These are phyloP conservation scores for Trematomus bernacchii DNA, from an alignment of 2,797 vertebrate genomes.

Conservation along the genomic window DNA sequence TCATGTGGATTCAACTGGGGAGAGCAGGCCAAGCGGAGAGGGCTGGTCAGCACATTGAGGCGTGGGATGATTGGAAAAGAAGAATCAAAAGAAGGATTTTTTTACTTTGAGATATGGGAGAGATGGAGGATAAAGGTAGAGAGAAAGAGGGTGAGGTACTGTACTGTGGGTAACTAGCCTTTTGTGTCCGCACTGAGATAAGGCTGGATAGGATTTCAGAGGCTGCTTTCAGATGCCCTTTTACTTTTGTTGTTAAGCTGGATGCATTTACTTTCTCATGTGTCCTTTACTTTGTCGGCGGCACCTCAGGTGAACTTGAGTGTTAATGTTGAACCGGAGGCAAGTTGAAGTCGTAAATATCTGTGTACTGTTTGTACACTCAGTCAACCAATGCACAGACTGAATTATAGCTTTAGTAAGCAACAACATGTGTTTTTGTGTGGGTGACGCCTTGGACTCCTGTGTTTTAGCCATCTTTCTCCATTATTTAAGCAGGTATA, in stretches of 20 bases:
- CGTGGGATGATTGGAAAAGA: constrained; percentile 55
- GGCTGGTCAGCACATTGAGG: constrained; percentile 59
- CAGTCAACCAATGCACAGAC: too few relatives aligned
- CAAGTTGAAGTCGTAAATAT: not conserved
- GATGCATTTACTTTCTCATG: constrained; percentile 21
- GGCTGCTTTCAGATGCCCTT: constrained; percentile 12
- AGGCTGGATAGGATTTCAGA: constrained; percentile 49
- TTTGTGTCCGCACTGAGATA: constrained; percentile 39
- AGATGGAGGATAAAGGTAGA: constrained; percentile 1
- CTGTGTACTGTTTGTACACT: too few relatives aligned
- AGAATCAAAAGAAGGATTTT: constrained; percentile 58
- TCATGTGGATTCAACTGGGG: constrained; percentile 61
- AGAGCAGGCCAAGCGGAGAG: constrained; percentile 19
- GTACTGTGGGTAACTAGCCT: constrained; percentile 22
- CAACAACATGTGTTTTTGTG: too few relatives aligned
- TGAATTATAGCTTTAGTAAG: too few relatives aligned
- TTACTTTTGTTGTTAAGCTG: constrained; percentile 22
- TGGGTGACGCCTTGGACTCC: too few relatives aligned
- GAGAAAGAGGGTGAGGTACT: not conserved
- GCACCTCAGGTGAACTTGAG: constrained; percentile 20
- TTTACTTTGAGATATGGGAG: constrained; percentile 42
- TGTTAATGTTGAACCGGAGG: not conserved
- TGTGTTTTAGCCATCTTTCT: too few relatives aligned
- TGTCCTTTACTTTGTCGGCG: constrained; percentile 28
- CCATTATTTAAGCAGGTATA: too few relatives aligned